phyloP scores from a whole-genome alignment of 2,888 invertebrate species.

The Drosophila melanocephala region DNA sequence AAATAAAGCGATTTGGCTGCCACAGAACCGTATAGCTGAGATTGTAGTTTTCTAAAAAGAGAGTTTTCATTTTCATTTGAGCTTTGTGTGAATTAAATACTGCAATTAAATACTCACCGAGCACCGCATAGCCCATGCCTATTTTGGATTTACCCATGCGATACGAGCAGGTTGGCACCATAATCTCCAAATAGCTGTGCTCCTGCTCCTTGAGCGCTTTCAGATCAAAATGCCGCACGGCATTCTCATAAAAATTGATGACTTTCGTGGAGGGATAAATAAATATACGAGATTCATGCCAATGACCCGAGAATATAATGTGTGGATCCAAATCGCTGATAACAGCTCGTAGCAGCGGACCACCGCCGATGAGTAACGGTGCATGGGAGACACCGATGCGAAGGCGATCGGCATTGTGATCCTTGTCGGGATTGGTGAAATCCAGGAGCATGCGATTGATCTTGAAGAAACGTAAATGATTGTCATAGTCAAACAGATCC shows the following conservation, averaged over 20 bases:
- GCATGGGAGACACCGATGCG: slow-evolving; percentile 91
- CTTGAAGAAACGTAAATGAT: slow-evolving; percentile 89
- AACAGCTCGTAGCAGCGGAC: slow-evolving; percentile 86
- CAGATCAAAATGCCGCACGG: slow-evolving; percentile 81
- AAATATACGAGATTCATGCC: slow-evolving; percentile 86
- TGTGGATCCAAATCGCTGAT: slow-evolving; percentile 89
- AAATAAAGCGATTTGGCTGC: slow-evolving; percentile 83
- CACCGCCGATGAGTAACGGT: slow-evolving; percentile 86
- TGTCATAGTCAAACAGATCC: slow-evolving; percentile 87
- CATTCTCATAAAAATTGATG: slow-evolving; percentile 82
- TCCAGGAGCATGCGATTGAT: slow-evolving; percentile 90
- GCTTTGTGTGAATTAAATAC: neutral
- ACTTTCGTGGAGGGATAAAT: slow-evolving; percentile 83
- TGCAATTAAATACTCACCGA: slow-evolving; percentile 87
- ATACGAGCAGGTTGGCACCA: slow-evolving; percentile 97
- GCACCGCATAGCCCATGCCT: slow-evolving; percentile 93
- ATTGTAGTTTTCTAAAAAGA: slow-evolving; percentile 78
- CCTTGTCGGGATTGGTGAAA: slow-evolving; percentile 87
- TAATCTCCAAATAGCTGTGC: slow-evolving; percentile 89
- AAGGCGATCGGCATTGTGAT: slow-evolving; percentile 78
- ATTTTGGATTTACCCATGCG: slow-evolving; percentile 96
- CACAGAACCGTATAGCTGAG: slow-evolving; percentile 84
- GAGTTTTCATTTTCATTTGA: neutral
- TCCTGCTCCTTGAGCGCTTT: slow-evolving; percentile 79
- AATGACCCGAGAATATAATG: slow-evolving; percentile 90